These are phyloP conservation scores for Phoeniculus purpureus DNA, from an alignment of 2,797 vertebrate genomes.

Conservation along the genomic window DNA sequence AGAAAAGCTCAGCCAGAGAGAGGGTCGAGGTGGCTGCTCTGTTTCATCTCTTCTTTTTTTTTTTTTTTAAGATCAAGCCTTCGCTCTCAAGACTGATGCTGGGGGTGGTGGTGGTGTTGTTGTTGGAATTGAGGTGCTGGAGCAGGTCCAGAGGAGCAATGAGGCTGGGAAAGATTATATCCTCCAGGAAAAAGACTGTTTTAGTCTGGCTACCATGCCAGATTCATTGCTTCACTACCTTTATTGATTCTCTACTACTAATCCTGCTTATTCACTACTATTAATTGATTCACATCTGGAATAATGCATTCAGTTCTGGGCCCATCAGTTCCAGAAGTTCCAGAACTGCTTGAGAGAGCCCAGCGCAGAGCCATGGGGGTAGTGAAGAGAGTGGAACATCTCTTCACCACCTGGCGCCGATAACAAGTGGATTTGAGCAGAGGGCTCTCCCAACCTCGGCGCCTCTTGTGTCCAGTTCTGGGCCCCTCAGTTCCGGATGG, in stretches of 20 bases:
- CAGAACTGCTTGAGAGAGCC: too few relatives aligned
- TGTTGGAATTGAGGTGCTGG: too few relatives aligned
- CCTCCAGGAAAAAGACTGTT: not conserved
- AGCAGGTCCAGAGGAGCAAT: too few relatives aligned
- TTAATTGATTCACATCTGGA: too few relatives aligned
- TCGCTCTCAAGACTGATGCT: not conserved
- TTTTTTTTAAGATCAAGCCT: not conserved
- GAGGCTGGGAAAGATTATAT: not conserved
- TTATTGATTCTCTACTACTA: too few relatives aligned
- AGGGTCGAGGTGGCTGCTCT: fast-evolving
- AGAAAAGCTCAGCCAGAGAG: not conserved
- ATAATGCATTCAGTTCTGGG: too few relatives aligned
- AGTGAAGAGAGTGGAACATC: too few relatives aligned
- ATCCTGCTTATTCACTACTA: too few relatives aligned
- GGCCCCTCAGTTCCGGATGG: too few relatives aligned
- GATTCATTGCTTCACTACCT: not conserved
- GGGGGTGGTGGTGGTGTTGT: too few relatives aligned
- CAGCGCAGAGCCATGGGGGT: too few relatives aligned
- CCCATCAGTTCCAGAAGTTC: too few relatives aligned
- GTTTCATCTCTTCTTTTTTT: not conserved
- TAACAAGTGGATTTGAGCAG: not conserved
- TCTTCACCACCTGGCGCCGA: not conserved
- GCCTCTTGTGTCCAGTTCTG: not conserved
- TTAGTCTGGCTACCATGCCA: not conserved
- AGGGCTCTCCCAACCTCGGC: not conserved